Percentiles rank a stretch among this genome's conserved stretches.
Evolutionary conservation across 2,113 vertebrate genomes (phyloP).

Genomic region (Sporophila hypoxantha): DNA sequence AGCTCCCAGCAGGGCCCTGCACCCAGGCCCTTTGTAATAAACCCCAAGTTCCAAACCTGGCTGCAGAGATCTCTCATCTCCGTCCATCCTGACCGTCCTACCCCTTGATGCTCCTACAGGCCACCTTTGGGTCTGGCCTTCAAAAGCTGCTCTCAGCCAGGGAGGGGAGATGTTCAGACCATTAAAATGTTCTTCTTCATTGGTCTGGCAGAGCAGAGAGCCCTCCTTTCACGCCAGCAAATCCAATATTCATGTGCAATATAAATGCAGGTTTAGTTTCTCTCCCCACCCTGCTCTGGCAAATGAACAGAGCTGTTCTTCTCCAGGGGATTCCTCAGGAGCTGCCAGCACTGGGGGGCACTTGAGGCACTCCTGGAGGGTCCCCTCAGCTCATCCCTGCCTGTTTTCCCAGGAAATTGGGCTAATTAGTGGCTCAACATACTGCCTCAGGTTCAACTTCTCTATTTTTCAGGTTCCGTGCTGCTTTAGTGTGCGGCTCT

Average conservation of each 20-base stretch:
- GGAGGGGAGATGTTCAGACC: background rate
- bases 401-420: slow-evolving; percentile 20
- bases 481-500: too few relatives aligned
- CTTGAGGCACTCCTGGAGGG: background rate
- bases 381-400: background rate
- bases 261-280: background rate
- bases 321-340: background rate
- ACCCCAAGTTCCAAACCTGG: too few relatives aligned
- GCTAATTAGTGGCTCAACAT: background rate
- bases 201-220: slow-evolving; percentile 11
- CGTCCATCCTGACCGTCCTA: too few relatives aligned
- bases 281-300: background rate
- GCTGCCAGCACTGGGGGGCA: background rate
- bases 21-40: too few relatives aligned
- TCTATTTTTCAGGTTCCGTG: too few relatives aligned
- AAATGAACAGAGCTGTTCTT: slow-evolving; percentile 12
- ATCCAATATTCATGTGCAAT: slow-evolving; percentile 1
- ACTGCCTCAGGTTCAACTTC: too few relatives aligned
- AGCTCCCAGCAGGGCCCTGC: too few relatives aligned
- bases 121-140: background rate
- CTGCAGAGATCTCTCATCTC: too few relatives aligned
- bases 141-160: slow-evolving; percentile 2
- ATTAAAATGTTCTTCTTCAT: background rate
- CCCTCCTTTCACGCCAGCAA: slow-evolving; percentile 11
- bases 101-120: too few relatives aligned